A percentile compares a stretch with the other conserved stretches of the same genome.
Evolutionary conservation across 2,113 vertebrate genomes (phyloP).

Genomic region (Prunella himalayana): DNA sequence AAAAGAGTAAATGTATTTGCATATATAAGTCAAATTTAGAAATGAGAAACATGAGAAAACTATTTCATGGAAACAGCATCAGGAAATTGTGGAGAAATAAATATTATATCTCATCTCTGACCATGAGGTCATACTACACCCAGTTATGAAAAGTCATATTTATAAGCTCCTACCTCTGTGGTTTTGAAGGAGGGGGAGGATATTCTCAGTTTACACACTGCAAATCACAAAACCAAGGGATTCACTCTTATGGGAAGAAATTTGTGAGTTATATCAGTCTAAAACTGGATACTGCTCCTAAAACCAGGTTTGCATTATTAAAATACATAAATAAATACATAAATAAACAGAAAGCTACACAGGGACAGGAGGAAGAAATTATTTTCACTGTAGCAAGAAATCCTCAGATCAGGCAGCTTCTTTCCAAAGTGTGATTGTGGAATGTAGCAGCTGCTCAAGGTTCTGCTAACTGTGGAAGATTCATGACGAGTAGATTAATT

Average conservation of each 20-base stretch:
- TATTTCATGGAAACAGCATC: conserved; percentile 3
- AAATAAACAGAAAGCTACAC: not conserved
- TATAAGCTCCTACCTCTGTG: conserved; percentile 4
- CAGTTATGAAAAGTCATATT: conserved; percentile 31
- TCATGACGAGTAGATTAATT: conserved; percentile 69
- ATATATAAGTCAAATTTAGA: not conserved
- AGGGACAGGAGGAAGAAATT: not conserved
- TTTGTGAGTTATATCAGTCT: not conserved
- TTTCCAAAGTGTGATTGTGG: conserved; percentile 46
- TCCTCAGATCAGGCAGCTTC: not conserved
- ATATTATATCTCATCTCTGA: conserved; percentile 12
- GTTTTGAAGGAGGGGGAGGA: not conserved
- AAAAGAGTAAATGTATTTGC: not conserved
- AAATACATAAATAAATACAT: not conserved
- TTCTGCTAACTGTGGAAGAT: conserved; percentile 51
- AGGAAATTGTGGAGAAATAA: conserved; percentile 47
- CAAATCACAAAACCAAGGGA: not conserved
- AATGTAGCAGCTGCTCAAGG: conserved; percentile 39
- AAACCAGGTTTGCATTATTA: not conserved
- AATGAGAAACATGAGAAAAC: not conserved
- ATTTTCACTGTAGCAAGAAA: not conserved
- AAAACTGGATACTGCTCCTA: not conserved
- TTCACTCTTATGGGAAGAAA: not conserved
- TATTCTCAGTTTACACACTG: not conserved
- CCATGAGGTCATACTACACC: not conserved